Base-by-base conservation (phyloP, 92 coral and sea anemone species). In the Bergia puertoricense region DNA sequence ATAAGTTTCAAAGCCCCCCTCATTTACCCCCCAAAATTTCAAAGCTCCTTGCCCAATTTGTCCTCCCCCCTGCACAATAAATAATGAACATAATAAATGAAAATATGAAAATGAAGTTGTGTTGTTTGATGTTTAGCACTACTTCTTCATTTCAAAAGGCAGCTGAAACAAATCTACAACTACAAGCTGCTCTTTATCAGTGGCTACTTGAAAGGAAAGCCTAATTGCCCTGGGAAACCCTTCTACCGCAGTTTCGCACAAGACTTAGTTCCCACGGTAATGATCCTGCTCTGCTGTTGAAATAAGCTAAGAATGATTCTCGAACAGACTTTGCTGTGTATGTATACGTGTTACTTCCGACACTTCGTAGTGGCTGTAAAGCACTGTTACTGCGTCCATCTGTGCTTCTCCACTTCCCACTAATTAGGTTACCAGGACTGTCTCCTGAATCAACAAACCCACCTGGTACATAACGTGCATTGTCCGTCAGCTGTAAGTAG, bases 311-410 rank as follows among this genome's bases (percentile, higher is more conserved):
- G 15, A 86, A 86, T 57, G 15, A 30, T 30, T 86, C 89, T 54
- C 89, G 79, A 74, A 86, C 81, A 86, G 81, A 48, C 81, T 86
- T 86, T 36, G 89, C 89, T 75, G 89, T 76, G 80, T 86, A 75
- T 39, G 74, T 38, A n/a, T 72, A 86, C 79, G 2, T 50, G 81
- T 86, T 54, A 86, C 81, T 76, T 41, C 88, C 89, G 37, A 86
- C 74, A 20, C 81, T 74, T 76, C 82, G 43, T 56, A 86, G 42
- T 20, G 82, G 82, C 82, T 74, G 82, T 54, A 57, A 46, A 41
- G 66, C 88, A 71, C 77, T n/a, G 40, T 79, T 22, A 85, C 77
- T 80, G 54, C 59, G 44, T 40, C 8, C 62, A 20, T 48, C 78
- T 42, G 46, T 42, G 41, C 74, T 88, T 56, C 85, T 66, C 90